Percentiles rank a stretch among this genome's conserved stretches.
These are phyloP conservation scores for Agrotis segetum DNA, from an alignment of 2,888 invertebrate genomes.

Conservation along the genomic window DNA sequence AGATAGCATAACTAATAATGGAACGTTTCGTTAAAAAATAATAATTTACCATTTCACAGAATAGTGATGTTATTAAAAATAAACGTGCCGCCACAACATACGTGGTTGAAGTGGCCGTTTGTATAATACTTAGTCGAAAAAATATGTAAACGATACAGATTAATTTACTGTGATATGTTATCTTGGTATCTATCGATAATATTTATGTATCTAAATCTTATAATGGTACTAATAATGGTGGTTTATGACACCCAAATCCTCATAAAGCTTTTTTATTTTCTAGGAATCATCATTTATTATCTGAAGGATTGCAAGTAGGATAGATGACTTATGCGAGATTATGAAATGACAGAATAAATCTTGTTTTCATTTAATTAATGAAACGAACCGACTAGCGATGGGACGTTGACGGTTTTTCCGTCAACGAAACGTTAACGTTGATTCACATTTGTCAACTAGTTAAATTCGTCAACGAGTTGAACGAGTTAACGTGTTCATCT, in stretches of 20 bases:
- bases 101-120: slow-evolving; percentile 60
- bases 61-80: slow-evolving; percentile 21
- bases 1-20: background rate
- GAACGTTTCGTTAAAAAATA: slow-evolving; percentile 5
- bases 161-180: slow-evolving; percentile 59
- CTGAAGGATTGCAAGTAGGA: background rate
- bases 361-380: too few relatives aligned
- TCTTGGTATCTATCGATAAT: slow-evolving; percentile 50
- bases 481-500: too few relatives aligned
- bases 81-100: slow-evolving; percentile 58
- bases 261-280: background rate
- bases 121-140: slow-evolving; percentile 35
- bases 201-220: slow-evolving; percentile 51
- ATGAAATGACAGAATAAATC: too few relatives aligned
- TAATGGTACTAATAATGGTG: slow-evolving; percentile 27
- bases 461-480: too few relatives aligned
- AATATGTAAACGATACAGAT: slow-evolving; percentile 54
- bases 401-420: too few relatives aligned
- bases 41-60: slow-evolving; percentile 60
- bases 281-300: slow-evolving; percentile 8
- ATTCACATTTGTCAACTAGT: too few relatives aligned
- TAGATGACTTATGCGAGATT: too few relatives aligned
- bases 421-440: too few relatives aligned
- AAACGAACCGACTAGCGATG: too few relatives aligned
- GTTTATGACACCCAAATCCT: slow-evolving; percentile 10